Evolutionary conservation across 2,797 vertebrate species (phyloP).

Genomic region (Pyrocephalus nanus): DNA sequence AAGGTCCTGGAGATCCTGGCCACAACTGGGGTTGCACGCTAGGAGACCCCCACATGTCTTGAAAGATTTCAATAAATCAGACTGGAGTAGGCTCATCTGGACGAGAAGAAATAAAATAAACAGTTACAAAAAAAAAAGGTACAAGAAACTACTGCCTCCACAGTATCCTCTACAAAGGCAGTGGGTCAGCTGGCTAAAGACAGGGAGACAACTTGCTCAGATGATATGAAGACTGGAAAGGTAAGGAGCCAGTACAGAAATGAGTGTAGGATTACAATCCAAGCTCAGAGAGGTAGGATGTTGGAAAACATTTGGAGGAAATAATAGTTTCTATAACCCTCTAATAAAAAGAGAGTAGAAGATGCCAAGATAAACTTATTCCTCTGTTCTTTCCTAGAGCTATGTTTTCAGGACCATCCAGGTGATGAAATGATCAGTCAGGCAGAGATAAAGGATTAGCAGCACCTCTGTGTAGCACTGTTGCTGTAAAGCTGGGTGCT

Average conservation of each 20-base stretch:
- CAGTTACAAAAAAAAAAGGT: not conserved
- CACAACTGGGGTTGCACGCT: not conserved
- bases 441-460: not conserved
- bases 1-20: not conserved
- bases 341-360: not conserved
- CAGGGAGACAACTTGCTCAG: rapidly evolving
- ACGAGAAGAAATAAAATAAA: not conserved
- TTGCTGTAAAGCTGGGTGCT: not conserved
- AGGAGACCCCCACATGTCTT: not conserved
- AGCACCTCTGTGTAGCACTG: not conserved
- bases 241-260: not conserved
- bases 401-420: not conserved
- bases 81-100: not conserved
- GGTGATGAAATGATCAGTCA: not conserved
- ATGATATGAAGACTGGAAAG: not conserved
- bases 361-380: not conserved
- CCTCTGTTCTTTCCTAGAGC: not conserved
- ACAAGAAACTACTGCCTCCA: not conserved
- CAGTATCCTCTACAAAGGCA: not conserved
- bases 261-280: not conserved
- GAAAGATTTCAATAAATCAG: not conserved
- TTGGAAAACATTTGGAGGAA: not conserved
- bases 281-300: not conserved
- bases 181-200: not conserved
- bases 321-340: not conserved